phyloP scores from a whole-genome alignment of 2,797 vertebrate species.

The Spinus pinus region DNA sequence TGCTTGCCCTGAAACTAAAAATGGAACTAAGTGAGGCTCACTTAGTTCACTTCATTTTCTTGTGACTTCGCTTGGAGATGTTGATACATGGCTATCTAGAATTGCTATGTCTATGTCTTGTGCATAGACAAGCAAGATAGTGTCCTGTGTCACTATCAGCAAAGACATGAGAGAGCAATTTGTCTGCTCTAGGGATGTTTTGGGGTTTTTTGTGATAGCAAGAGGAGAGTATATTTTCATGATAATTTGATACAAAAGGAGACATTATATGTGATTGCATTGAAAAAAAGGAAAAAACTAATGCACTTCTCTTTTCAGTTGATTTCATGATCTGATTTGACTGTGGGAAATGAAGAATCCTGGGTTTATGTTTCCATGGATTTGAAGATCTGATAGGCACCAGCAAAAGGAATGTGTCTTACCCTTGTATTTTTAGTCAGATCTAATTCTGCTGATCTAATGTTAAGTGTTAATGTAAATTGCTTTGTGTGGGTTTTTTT shows the following conservation, averaged over 20 bases:
- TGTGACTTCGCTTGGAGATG: neutral
- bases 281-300: constrained; percentile 25
- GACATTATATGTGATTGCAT: neutral
- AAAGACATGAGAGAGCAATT: neutral
- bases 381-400: constrained; percentile 77
- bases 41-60: neutral
- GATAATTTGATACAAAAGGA: neutral
- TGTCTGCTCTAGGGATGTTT: neutral
- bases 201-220: neutral
- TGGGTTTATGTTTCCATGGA: constrained; percentile 58
- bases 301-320: constrained; percentile 73
- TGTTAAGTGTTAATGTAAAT: constrained; percentile 72
- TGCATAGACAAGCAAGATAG: neutral
- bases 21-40: neutral
- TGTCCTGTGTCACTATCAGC: neutral
- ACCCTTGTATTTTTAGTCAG: constrained; percentile 56
- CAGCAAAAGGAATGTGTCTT: constrained; percentile 80
- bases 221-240: neutral
- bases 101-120: neutral
- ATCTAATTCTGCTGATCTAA: constrained; percentile 65
- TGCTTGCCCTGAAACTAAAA: neutral
- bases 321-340: constrained; percentile 77
- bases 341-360: constrained; percentile 59
- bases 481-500: constrained; percentile 46
- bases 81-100: neutral